Base-by-base conservation (phyloP, 2,113 vertebrate species). In the Propithecus coquereli region DNA sequence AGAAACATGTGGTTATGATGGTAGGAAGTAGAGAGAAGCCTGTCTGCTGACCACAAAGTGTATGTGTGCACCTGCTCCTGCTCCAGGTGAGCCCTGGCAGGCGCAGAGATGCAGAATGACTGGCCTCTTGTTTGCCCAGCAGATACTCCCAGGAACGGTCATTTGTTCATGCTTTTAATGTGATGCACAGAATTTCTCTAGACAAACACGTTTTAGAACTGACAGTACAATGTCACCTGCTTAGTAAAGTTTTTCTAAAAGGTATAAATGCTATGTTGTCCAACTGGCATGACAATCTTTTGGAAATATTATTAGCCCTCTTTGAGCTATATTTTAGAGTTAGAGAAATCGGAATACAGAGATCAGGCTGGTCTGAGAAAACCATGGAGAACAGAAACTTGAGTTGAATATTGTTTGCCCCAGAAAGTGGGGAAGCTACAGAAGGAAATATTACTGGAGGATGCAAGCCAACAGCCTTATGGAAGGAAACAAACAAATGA, bases 231-330 rank as follows among this genome's bases (percentile, higher is more conserved):
- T 71, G 30, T 88, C 32, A 57, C 70, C 30, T 85, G 14, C 47
- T 94, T 79, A 23, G 7, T 61, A 37, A 5, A 45, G 37, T 73
- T 91, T 88, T 94, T 54, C 81, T 88, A 22, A 43, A 80, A 73
- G 13, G 2, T 57, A 7, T 90, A 63, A 43, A 86, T 14, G 8
- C 61, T 30, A 12, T 63, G 27, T 63, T 63, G 61, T 27, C 61
- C 61, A 63, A 27, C 27, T 30, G 27, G 61, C 61, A 57, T 52
- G 74, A 91, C 27, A 45, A 25, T 84, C 63, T 59, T 90, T 86
- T 54, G 57, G 54, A 96, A 88, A 63, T 68, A 45, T 8, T 88
- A 23, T 66, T 89, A 57, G 37, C 23, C 50, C 5, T 9, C 12
- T 76, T 89, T n/a, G 50, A 59, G 18, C 59, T 76, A 92, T 74